phyloP scores from a whole-genome alignment of 2,888 invertebrate species.

The Drosophila mulleri region DNA sequence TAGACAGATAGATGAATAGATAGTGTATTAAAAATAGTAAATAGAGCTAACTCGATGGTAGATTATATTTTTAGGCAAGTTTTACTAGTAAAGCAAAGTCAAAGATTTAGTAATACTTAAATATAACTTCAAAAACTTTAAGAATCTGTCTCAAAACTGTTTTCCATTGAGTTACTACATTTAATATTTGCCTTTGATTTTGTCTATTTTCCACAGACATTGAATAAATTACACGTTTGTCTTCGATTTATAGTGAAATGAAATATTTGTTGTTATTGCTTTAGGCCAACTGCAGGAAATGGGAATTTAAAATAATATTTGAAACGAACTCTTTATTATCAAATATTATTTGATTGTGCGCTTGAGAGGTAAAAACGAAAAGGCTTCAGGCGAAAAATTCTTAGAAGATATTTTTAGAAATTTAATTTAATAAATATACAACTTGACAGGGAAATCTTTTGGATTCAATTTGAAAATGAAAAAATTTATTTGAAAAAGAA shows the following conservation, averaged over 20 bases:
- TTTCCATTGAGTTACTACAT: not conserved
- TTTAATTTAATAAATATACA: not conserved
- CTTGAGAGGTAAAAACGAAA: not conserved
- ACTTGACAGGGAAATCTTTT: not conserved
- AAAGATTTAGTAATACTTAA: not conserved
- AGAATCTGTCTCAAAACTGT: not conserved
- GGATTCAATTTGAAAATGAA: not conserved
- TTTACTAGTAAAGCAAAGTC: not conserved
- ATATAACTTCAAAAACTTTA: not conserved
- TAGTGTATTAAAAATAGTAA: too few species aligned
- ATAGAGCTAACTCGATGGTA: not conserved
- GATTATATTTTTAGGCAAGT: too few species aligned
- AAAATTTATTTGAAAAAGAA: not conserved
- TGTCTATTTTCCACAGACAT: not conserved
- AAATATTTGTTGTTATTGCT: slow-evolving; percentile 5
- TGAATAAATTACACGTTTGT: not conserved
- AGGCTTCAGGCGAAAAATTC: not conserved
- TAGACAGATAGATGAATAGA: not conserved
- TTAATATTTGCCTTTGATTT: not conserved
- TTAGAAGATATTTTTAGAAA: not conserved
- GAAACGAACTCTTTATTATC: not conserved
- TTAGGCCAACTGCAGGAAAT: not conserved
- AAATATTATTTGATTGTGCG: slow-evolving; percentile 6
- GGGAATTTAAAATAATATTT: slow-evolving; percentile 10
- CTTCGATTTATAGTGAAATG: not conserved